Conservation (phyloP, 2,113 vertebrate species). For the Lipophrys pholis region DNA sequence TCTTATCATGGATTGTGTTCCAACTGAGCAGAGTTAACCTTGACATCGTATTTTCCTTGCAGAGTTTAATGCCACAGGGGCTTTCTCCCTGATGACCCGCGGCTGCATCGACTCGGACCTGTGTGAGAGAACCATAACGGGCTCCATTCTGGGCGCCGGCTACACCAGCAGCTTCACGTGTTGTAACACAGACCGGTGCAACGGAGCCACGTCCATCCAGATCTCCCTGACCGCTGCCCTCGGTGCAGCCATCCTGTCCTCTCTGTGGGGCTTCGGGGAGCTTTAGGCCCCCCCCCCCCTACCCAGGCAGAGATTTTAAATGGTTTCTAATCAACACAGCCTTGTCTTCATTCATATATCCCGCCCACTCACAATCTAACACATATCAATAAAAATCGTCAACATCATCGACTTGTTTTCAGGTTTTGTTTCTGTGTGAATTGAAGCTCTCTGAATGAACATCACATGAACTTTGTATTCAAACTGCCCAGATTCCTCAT, state of each 20-base stretch:
- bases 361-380: no score
- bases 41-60: background rate
- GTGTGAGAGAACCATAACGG: constrained; percentile 36
- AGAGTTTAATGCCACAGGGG: constrained; percentile 48
- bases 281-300: background rate
- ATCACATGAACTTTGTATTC: no score
- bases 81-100: constrained; percentile 7
- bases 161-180: constrained; percentile 53
- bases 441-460: no score
- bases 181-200: constrained; percentile 60
- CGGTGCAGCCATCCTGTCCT: constrained; percentile 35
- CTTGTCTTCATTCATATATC: no score
- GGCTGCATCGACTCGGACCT: constrained; percentile 63
- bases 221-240: constrained; percentile 48
- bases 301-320: no score
- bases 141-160: background rate
- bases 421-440: no score
- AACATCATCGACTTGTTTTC: no score
- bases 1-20: no score
- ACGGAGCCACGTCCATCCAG: constrained; percentile 46
- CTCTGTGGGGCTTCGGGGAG: constrained; percentile 37
- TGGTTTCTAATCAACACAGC: no score
- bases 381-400: no score
- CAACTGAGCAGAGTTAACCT: no score
- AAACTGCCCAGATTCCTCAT: no score